Conservation (phyloP, 2,888 invertebrate genomes). For the Salticus scenicus region DNA sequence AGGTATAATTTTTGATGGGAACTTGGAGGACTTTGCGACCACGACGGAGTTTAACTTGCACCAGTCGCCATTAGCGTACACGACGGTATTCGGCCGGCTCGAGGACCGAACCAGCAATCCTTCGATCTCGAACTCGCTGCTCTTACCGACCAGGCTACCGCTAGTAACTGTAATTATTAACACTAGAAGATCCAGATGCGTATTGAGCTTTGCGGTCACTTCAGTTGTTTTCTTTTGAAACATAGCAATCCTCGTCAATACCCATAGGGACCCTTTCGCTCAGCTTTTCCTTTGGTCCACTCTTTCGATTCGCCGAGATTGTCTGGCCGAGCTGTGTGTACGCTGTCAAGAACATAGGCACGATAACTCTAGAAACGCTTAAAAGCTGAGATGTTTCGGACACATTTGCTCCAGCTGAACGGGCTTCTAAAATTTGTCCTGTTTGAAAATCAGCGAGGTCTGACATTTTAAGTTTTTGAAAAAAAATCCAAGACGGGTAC, state of each 20-base stretch:
- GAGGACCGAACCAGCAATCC: too few relatives aligned
- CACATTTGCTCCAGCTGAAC: background rate
- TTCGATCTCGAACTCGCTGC: too few relatives aligned
- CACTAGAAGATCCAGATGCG: background rate
- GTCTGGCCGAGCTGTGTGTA: background rate
- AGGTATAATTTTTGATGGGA: too few relatives aligned
- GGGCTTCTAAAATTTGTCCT: background rate
- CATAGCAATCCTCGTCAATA: background rate
- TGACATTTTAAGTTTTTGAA: too few relatives aligned
- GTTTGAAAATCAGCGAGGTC: background rate
- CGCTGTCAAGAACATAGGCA: background rate
- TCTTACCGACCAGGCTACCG: background rate
- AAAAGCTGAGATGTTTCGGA: background rate
- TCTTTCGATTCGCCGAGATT: background rate
- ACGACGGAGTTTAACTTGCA: too few relatives aligned
- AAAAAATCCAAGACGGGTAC: too few relatives aligned
- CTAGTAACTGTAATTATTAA: background rate
- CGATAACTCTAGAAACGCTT: background rate
- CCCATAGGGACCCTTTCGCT: background rate
- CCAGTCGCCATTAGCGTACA: too few relatives aligned
- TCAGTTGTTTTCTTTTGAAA: background rate
- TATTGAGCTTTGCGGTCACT: background rate
- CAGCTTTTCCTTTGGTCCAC: background rate
- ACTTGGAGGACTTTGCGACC: too few relatives aligned
- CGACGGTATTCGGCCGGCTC: too few relatives aligned